Percentiles rank a stretch among this genome's conserved stretches.
These are phyloP conservation scores for Abrostola triplasia DNA, from an alignment of 2,888 invertebrate genomes.

Conservation along the genomic window DNA sequence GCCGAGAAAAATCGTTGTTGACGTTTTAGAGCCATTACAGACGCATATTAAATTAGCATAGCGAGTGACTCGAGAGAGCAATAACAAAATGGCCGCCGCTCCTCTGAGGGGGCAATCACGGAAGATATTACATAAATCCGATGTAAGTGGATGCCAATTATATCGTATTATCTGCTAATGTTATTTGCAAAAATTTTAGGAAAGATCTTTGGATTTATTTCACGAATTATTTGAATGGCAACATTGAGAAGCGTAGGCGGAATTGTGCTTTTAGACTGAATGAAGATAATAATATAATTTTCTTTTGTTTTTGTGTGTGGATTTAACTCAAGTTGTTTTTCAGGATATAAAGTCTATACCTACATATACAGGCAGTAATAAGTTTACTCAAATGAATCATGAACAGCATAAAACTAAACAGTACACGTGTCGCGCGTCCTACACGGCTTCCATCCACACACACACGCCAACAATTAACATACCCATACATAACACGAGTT, in stretches of 20 bases:
- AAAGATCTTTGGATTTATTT: constrained; percentile 31
- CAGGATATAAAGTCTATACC: too few species aligned
- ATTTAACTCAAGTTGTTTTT: too few species aligned
- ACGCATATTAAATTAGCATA: constrained; percentile 69
- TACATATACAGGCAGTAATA: too few species aligned
- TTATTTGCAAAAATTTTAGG: constrained; percentile 26
- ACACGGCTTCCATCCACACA: background rate
- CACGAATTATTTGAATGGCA: constrained; percentile 16
- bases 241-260: background rate
- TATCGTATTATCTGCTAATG: constrained; percentile 47
- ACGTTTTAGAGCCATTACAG: constrained; percentile 67
- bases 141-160: constrained; percentile 57
- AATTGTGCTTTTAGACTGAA: background rate
- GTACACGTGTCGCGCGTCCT: too few species aligned
- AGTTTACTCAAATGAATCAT: too few species aligned
- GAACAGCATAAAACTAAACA: too few species aligned
- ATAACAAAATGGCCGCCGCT: constrained; percentile 57
- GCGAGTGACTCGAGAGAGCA: constrained; percentile 57
- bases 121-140: constrained; percentile 53
- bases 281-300: background rate
- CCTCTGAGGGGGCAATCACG: constrained; percentile 44
- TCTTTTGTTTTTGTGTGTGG: too few species aligned
- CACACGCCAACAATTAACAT: background rate
- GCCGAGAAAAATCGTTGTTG: constrained; percentile 57
- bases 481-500: background rate